Conservation (phyloP, 2,888 invertebrate species). For the Eutolmus rufibarbis region DNA sequence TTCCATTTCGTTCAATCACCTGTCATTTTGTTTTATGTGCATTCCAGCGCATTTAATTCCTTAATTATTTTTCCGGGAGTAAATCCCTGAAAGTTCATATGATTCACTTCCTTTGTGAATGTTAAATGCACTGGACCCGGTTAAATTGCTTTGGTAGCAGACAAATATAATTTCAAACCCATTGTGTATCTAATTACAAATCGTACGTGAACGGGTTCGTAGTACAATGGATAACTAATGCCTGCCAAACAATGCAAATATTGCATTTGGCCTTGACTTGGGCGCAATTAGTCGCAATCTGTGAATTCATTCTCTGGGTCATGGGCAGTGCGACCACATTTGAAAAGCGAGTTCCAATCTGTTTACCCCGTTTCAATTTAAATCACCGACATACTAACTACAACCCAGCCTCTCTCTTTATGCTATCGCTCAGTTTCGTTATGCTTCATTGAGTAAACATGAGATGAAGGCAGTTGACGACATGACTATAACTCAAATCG, state of each 20-base stretch:
- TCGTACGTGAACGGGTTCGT: neutral
- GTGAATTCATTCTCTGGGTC: neutral
- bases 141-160: neutral
- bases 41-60: no score
- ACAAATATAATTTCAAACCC: neutral
- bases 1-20: no score
- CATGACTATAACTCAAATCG: neutral
- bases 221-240: neutral
- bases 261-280: neutral
- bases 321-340: neutral
- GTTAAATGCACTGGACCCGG: neutral
- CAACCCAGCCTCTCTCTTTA: neutral
- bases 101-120: neutral
- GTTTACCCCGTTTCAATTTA: neutral
- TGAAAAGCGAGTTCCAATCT: neutral
- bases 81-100: neutral
- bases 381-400: neutral
- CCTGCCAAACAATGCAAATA: neutral
- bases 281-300: neutral
- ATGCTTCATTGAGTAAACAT: conserved; percentile 7
- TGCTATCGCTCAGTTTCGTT: neutral
- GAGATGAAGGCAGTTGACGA: neutral
- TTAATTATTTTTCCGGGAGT: neutral
- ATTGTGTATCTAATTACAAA: neutral
- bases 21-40: no score